A percentile compares a stretch with the other conserved stretches of the same genome.
These are phyloP conservation scores for Limenitis camilla DNA, from an alignment of 2,888 invertebrate genomes.

Conservation along the genomic window DNA sequence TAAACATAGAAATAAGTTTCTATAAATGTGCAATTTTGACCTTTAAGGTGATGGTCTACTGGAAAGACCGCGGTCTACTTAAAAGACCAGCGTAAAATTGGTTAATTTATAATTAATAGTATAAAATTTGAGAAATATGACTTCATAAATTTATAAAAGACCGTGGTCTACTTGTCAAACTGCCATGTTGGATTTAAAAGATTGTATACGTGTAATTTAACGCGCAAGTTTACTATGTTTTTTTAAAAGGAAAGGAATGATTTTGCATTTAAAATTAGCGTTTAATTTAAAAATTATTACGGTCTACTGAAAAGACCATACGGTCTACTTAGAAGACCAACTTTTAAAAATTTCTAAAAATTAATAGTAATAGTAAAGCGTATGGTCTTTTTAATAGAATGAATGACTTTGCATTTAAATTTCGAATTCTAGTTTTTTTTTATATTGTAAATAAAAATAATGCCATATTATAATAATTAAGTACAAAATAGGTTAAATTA, in stretches of 20 bases:
- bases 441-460: conserved; percentile 32
- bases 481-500: conserved; percentile 39
- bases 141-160: too few relatives aligned
- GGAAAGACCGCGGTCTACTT: conserved; percentile 22
- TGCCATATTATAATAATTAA: conserved; percentile 50
- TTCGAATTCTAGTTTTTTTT: conserved; percentile 1
- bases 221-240: too few relatives aligned
- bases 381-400: conserved; percentile 15
- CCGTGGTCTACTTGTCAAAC: too few relatives aligned
- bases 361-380: conserved; percentile 21
- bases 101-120: too few relatives aligned
- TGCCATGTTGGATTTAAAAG: too few relatives aligned
- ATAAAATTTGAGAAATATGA: too few relatives aligned
- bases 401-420: conserved; percentile 1
- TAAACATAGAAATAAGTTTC: conserved; percentile 24
- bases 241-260: too few relatives aligned
- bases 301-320: conserved; percentile 12
- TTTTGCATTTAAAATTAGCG: too few relatives aligned
- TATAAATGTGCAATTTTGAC: conserved; percentile 21
- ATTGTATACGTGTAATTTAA: too few relatives aligned
- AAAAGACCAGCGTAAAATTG: background rate
- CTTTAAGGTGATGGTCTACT: conserved; percentile 24
- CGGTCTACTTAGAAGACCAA: too few relatives aligned
- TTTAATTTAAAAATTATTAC: background rate
- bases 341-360: background rate